These are phyloP conservation scores for Drosophila funebris DNA, from an alignment of 1,140 invertebrate species.

Conservation along the genomic window DNA sequence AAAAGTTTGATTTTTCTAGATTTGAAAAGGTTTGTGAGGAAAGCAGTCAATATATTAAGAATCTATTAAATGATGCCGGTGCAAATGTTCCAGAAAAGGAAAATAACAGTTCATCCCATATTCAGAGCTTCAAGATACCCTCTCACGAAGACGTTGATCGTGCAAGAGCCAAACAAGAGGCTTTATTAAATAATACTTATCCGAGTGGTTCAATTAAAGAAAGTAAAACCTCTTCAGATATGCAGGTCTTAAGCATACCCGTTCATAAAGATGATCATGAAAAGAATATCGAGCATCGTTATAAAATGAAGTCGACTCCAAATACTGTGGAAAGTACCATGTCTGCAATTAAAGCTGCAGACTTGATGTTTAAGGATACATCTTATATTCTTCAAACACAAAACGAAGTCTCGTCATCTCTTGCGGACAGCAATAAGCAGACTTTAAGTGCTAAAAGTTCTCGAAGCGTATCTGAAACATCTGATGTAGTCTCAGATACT, in stretches of 20 bases:
- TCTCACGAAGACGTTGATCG: background rate
- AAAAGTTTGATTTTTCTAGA: background rate
- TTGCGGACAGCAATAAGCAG: background rate
- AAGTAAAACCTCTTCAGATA: background rate
- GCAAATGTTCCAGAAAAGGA: background rate
- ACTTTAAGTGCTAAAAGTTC: background rate
- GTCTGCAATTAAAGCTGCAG: background rate
- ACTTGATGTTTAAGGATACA: background rate
- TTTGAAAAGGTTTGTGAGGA: constrained; percentile 1
- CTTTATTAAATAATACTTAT: background rate
- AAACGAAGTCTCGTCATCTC: background rate
- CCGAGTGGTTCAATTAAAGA: background rate
- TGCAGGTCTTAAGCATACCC: background rate
- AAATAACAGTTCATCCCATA: background rate
- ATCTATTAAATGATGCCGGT: background rate
- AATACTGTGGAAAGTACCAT: background rate
- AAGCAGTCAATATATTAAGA: background rate
- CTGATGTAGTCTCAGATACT: no score
- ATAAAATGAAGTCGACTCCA: background rate
- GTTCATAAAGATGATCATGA: background rate
- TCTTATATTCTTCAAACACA: background rate
- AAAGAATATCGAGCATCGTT: background rate
- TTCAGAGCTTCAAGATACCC: background rate
- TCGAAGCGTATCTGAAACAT: no score
- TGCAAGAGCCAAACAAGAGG: background rate